Conservation (phyloP, 2,888 invertebrate species). For the Cyclophora punctaria region DNA sequence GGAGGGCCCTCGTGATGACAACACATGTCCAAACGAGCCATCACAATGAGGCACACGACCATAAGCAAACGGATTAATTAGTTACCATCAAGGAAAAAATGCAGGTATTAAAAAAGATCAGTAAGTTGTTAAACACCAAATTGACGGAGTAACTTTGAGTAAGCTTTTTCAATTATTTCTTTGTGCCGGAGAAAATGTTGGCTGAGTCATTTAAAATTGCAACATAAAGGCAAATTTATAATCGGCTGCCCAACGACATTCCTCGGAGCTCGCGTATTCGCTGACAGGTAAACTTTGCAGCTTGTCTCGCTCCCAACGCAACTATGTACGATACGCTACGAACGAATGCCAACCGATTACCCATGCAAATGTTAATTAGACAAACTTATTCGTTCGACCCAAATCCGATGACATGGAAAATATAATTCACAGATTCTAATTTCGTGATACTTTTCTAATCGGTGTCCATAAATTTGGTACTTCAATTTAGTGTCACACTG, state of each 20-base stretch:
- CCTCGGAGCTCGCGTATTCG: slow-evolving; percentile 40
- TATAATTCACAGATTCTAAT: slow-evolving; percentile 31
- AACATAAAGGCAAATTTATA: slow-evolving; percentile 58
- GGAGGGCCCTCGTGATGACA: slow-evolving; percentile 30
- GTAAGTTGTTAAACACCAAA: slow-evolving; percentile 26
- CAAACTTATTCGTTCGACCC: slow-evolving; percentile 20
- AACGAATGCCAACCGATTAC: slow-evolving; percentile 22
- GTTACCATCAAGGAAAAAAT: slow-evolving; percentile 3
- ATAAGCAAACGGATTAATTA: slow-evolving; percentile 23
- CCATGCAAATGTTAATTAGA: slow-evolving; percentile 20
- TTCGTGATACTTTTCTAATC: slow-evolving; percentile 28
- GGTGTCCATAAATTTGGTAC: slow-evolving; percentile 27
- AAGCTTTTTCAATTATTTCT: slow-evolving; percentile 18
- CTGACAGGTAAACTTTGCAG: slow-evolving; percentile 42
- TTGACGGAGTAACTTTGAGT: slow-evolving; percentile 18
- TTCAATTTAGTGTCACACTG: slow-evolving; percentile 26
- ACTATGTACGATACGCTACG: slow-evolving; percentile 14
- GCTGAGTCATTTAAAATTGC: slow-evolving; percentile 56
- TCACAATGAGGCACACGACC: slow-evolving; percentile 14
- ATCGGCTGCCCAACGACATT: slow-evolving; percentile 59
- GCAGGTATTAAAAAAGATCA: slow-evolving; percentile 20
- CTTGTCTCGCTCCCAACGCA: slow-evolving; percentile 25
- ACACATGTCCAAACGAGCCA: slow-evolving; percentile 19
- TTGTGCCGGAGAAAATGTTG: slow-evolving; percentile 30
- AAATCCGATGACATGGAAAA: slow-evolving; percentile 30